Base-by-base conservation (phyloP, 2,888 invertebrate species). In the Cantharis rustica region DNA sequence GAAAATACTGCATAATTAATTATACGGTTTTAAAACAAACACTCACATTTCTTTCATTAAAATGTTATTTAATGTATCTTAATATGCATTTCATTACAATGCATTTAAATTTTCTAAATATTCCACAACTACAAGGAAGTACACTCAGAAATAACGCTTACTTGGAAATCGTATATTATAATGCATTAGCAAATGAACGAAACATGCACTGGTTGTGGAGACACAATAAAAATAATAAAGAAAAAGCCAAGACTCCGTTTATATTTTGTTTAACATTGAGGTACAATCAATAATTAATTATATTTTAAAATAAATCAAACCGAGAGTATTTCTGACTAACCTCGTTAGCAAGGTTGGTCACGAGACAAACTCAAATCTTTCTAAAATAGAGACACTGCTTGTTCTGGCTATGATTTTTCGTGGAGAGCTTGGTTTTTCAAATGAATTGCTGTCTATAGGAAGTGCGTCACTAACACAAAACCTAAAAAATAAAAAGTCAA, bases 301-400 rank as follows among this genome's bases (percentile, higher is more conserved):
- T 23, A 23, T n/a, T 47, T 47, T 47, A 47, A 47, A 47, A n/a
- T 47, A 47, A n/a, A 47, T 47, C 47, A 47, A 73, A 74, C 74
- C 75, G 75, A 75, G 61, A 31, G 26, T 61, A 23, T 73, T 68
- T 68, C 69, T 76, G 76, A 76, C 77, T 77, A 77, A 77, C 77
- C 77, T 77, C 72, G 72, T 74, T 62, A 68, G 73, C 79, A 81
- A 81, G 77, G 81, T 80, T 77, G 81, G 81, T 81, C 81, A 81
- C 79, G 81, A 81, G 68, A 81, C 80, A 80, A 80, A 81, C 78
- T 81, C 81, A 80, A 81, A 81, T 80, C 80, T 79, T 81, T 81
- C 81, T 81, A 81, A 81, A 80, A 81, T 81, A 76, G 80, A 80
- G 76, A 75, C 79, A 79, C 80, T 78, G 74, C 78, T 79, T 75